A percentile compares a stretch with the other conserved stretches of the same genome.
These are phyloP conservation scores for Gastracanthus pulcherrimus DNA, from an alignment of 2,888 invertebrate genomes.

Conservation along the genomic window DNA sequence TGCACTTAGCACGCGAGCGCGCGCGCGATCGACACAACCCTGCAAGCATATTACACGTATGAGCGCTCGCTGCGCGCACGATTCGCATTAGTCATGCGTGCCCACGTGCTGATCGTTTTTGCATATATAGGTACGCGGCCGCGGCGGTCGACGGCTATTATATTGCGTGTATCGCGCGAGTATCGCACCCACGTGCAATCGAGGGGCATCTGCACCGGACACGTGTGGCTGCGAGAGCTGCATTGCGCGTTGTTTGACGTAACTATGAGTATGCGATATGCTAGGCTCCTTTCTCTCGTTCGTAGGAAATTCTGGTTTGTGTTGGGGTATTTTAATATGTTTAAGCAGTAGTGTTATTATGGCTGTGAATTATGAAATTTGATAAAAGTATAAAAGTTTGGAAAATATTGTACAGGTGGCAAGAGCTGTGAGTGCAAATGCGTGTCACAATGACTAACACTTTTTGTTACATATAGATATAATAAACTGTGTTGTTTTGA, in stretches of 20 bases:
- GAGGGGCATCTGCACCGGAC: not conserved
- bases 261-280: not conserved
- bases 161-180: too few species aligned
- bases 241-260: too few species aligned
- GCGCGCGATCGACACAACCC: too few species aligned
- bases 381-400: not conserved
- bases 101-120: constrained; percentile 5
- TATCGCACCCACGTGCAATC: constrained; percentile 1
- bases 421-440: not conserved
- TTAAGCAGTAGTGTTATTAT: not conserved
- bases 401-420: not conserved
- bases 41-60: too few species aligned
- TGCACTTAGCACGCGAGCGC: too few species aligned
- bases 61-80: too few species aligned
- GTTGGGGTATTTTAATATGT: not conserved
- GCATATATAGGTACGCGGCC: too few species aligned
- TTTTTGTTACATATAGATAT: too few species aligned
- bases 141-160: too few species aligned
- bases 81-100: too few species aligned
- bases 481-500: too few species aligned
- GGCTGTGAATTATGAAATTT: not conserved
- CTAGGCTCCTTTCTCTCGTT: not conserved
- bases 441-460: not conserved
- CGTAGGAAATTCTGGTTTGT: not conserved
- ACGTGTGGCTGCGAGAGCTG: constrained; percentile 7